These are phyloP conservation scores for Rhagium mordax DNA, from an alignment of 2,888 invertebrate species.

Conservation along the genomic window DNA sequence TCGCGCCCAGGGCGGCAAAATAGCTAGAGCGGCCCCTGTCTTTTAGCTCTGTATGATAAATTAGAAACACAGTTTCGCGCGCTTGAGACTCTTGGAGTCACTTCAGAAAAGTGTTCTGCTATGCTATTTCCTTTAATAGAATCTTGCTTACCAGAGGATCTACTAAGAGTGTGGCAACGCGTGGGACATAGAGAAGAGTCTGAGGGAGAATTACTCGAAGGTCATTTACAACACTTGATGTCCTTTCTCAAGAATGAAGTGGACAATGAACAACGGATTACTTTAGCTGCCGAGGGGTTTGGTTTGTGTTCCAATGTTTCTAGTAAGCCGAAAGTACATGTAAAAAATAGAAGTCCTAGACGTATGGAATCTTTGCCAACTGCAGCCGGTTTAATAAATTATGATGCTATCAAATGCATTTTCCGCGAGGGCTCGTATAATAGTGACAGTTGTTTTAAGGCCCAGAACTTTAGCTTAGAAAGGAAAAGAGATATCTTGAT, in stretches of 20 bases:
- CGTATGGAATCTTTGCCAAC: background rate
- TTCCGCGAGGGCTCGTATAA: constrained; percentile 28
- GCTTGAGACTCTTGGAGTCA: too few species aligned
- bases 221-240: background rate
- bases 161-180: too few species aligned
- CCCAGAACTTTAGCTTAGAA: constrained; percentile 11
- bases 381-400: constrained; percentile 15
- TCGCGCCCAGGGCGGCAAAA: too few species aligned
- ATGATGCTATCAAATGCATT: constrained; percentile 10
- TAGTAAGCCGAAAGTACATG: background rate
- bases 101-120: too few species aligned
- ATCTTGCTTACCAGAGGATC: too few species aligned
- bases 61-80: too few species aligned
- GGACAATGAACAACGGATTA: background rate
- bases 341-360: background rate
- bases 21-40: too few species aligned
- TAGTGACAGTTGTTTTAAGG: constrained; percentile 19
- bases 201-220: too few species aligned
- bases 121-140: too few species aligned
- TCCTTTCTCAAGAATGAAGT: background rate
- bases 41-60: too few species aligned
- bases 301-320: background rate
- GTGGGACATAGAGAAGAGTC: too few species aligned
- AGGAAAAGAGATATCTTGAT: constrained; percentile 12
- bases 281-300: too few species aligned